Percentiles rank a stretch among this genome's conserved stretches.
phyloP scores from a whole-genome alignment of 2,888 invertebrate genomes.

The Eugnorisma glareosa region DNA sequence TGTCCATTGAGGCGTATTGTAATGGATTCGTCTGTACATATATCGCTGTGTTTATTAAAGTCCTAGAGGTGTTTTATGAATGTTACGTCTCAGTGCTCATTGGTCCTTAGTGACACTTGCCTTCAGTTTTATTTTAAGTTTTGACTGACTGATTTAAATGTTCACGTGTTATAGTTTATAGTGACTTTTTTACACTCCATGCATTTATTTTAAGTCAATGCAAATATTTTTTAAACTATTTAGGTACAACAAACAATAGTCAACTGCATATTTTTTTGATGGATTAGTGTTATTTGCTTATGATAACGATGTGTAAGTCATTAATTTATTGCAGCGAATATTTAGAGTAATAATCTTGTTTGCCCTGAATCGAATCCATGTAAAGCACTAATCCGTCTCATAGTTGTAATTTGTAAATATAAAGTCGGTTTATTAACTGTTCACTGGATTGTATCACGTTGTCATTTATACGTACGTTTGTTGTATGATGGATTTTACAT shows the following conservation, averaged over 20 bases:
- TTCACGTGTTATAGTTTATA: slow-evolving; percentile 79
- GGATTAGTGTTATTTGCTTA: slow-evolving; percentile 73
- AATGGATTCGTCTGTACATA: slow-evolving; percentile 40
- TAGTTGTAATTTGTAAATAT: slow-evolving; percentile 72
- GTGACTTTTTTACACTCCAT: slow-evolving; percentile 79
- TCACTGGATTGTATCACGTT: slow-evolving; percentile 68
- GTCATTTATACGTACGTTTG: slow-evolving; percentile 70
- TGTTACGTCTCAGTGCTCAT: slow-evolving; percentile 62
- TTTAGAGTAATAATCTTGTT: slow-evolving; percentile 55
- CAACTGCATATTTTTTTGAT: slow-evolving; percentile 74
- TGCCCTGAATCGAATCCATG: slow-evolving; percentile 59
- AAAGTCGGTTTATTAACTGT: slow-evolving; percentile 61
- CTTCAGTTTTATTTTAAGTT: slow-evolving; percentile 82
- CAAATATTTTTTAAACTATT: slow-evolving; percentile 74
- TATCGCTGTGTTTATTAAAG: slow-evolving; percentile 29
- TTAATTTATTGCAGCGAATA: slow-evolving; percentile 75
- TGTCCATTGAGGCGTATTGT: slow-evolving; percentile 62
- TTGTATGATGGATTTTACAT: slow-evolving; percentile 83
- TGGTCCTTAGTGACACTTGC: slow-evolving; percentile 84
- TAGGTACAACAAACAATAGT: slow-evolving; percentile 82
- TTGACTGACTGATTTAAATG: slow-evolving; percentile 88
- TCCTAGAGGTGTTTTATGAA: slow-evolving; percentile 36
- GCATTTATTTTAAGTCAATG: slow-evolving; percentile 82
- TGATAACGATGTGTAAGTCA: slow-evolving; percentile 66
- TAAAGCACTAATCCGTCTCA: slow-evolving; percentile 72